phyloP scores from a whole-genome alignment of 2,797 vertebrate species.

The Manis crassicaudata region DNA sequence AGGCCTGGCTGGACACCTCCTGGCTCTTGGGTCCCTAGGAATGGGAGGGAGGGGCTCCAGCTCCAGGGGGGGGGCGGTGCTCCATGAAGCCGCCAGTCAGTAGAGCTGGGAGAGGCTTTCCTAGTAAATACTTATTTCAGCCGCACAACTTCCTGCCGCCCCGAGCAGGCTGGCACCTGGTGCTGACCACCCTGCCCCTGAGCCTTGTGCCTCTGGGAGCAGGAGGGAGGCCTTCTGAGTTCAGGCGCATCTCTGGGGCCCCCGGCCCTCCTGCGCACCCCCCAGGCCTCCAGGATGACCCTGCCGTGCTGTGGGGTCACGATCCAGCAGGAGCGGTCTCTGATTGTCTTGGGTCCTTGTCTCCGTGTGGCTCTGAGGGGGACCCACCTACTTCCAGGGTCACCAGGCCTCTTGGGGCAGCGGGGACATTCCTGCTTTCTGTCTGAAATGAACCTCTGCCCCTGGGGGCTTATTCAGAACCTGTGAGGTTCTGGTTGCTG shows the following conservation, averaged over 20 bases:
- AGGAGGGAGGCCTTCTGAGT: too few species aligned
- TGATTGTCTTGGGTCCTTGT: background rate
- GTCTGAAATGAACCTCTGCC: background rate
- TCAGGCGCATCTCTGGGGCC: background rate
- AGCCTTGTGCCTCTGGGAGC: background rate
- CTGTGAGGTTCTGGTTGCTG: fast-evolving
- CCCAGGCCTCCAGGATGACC: background rate
- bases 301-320: background rate
- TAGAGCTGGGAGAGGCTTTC: background rate
- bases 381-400: background rate
- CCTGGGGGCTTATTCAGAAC: background rate
- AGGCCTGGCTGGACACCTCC: background rate
- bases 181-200: fast-evolving
- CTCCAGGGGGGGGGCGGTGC: too few species aligned
- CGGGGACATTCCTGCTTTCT: background rate
- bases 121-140: background rate
- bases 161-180: fast-evolving
- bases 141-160: background rate
- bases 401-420: too few species aligned
- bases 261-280: background rate
- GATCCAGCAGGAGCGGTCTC: fast-evolving
- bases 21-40: background rate
- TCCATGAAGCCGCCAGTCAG: fast-evolving
- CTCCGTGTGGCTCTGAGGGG: fast-evolving
- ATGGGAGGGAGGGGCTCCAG: fast-evolving